These are phyloP conservation scores for Solen grandis DNA, from an alignment of 1,140 invertebrate species.

Conservation along the genomic window DNA sequence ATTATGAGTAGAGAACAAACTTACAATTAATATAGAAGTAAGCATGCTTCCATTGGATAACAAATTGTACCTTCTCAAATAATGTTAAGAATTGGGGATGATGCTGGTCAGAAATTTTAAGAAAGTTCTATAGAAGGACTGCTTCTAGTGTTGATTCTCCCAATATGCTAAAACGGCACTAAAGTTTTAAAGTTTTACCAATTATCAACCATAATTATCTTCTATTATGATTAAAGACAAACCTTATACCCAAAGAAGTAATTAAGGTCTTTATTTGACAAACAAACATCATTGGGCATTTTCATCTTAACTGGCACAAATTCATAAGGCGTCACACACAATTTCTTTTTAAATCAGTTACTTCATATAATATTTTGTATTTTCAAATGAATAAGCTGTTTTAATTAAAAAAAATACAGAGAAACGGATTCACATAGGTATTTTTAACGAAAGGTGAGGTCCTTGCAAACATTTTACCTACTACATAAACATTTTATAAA, in stretches of 20 bases:
- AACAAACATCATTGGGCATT: conserved; percentile 22
- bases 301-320: conserved; percentile 33
- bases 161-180: conserved; percentile 21
- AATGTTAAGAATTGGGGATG: conserved; percentile 26
- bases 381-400: conserved; percentile 3
- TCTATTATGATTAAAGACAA: conserved; percentile 10
- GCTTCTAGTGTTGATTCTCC: conserved; percentile 11
- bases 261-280: conserved; percentile 34
- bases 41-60: conserved; percentile 33
- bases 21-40: conserved; percentile 33
- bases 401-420: background rate
- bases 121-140: conserved; percentile 13
- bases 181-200: conserved; percentile 26
- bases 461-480: conserved; percentile 23
- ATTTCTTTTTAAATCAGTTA: conserved; percentile 29
- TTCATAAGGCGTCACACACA: conserved; percentile 25
- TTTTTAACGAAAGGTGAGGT: conserved; percentile 22
- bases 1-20: conserved; percentile 27
- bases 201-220: conserved; percentile 27
- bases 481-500: too few species aligned
- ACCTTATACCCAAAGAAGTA: conserved; percentile 31
- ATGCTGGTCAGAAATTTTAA: conserved; percentile 32
- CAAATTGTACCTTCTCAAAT: conserved; percentile 26
- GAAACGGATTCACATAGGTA: conserved; percentile 33
- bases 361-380: conserved; percentile 18